phyloP scores from a whole-genome alignment of 2,888 invertebrate species.

The Callyntrura sp. region DNA sequence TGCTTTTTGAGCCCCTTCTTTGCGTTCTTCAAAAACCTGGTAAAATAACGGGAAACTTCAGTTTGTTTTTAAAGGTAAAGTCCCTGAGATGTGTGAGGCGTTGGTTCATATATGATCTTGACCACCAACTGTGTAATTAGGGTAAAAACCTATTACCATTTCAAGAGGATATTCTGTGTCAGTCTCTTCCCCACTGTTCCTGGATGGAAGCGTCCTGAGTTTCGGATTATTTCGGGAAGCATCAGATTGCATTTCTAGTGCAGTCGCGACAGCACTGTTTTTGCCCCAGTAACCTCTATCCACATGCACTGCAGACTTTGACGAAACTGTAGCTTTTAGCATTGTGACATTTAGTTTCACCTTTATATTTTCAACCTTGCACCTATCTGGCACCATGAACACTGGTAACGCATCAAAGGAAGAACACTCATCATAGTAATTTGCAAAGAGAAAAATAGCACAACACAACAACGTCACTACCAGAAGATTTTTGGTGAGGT shows the following conservation, averaged over 20 bases:
- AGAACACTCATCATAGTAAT: conserved; percentile 51
- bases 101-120: background rate
- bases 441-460: conserved; percentile 2
- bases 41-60: background rate
- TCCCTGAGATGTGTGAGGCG: no score
- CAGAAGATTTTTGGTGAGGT: conserved; percentile 21
- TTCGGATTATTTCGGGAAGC: conserved; percentile 15
- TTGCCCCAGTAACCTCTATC: background rate
- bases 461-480: background rate
- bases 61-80: background rate
- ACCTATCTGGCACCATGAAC: background rate
- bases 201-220: background rate
- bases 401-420: conserved; percentile 14
- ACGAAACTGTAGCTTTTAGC: background rate
- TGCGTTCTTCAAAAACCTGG: conserved; percentile 49
- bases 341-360: conserved; percentile 50
- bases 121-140: background rate
- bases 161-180: conserved; percentile 41
- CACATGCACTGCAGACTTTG: background rate
- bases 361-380: background rate
- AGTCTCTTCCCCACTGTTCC: background rate
- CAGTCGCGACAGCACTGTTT: background rate
- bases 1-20: conserved; percentile 21
- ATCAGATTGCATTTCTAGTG: background rate
- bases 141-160: conserved; percentile 1